phyloP scores from a whole-genome alignment of 2,113 vertebrate genomes.

The Marmota monax region DNA sequence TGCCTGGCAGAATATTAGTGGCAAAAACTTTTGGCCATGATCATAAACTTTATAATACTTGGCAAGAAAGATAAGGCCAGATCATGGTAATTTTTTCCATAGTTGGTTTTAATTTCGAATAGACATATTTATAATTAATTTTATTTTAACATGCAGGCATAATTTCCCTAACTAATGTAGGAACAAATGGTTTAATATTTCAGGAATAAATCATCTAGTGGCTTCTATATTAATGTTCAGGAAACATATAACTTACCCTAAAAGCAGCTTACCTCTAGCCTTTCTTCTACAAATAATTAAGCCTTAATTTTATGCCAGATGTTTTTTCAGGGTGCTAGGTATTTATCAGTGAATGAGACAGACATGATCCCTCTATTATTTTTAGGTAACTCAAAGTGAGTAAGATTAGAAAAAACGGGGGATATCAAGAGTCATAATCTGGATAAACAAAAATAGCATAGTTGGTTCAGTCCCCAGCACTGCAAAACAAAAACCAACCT shows the following conservation, averaged over 20 bases:
- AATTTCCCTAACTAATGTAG: background rate
- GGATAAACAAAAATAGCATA: background rate
- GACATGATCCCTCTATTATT: background rate
- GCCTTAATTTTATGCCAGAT: constrained; percentile 3
- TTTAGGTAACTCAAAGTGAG: background rate
- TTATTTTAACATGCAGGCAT: background rate
- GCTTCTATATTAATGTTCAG: background rate
- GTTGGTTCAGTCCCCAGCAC: no score
- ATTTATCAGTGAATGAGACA: background rate
- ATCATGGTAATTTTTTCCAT: background rate
- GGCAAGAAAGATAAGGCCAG: constrained; percentile 4
- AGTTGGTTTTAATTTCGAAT: constrained; percentile 48
- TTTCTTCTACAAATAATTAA: constrained; percentile 49
- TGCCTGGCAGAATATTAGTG: background rate
- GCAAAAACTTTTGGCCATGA: background rate
- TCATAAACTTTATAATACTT: background rate
- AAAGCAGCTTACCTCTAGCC: background rate
- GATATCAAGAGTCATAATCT: background rate
- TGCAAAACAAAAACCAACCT: no score
- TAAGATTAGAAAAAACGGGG: background rate
- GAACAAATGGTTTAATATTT: background rate
- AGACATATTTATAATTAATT: constrained; percentile 31
- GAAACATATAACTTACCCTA: background rate
- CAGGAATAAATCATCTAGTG: background rate
- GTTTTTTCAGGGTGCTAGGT: background rate